phyloP scores from a whole-genome alignment of 2,888 invertebrate genomes.

The Galerucella pusilla region DNA sequence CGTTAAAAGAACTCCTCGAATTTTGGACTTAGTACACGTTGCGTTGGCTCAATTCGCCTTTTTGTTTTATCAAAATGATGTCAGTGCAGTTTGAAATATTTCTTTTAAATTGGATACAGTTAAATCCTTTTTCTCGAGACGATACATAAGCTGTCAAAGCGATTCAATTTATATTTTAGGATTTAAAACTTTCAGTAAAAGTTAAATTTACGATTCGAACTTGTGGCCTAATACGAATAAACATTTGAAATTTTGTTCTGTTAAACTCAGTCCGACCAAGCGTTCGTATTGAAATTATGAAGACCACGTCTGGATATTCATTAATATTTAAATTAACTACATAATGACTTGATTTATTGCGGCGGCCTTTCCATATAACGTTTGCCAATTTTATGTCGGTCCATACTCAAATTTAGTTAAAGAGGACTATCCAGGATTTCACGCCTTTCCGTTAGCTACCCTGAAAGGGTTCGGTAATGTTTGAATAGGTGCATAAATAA shows the following conservation, averaged over 20 bases:
- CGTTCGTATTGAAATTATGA: constrained; percentile 6
- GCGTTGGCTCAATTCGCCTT: constrained; percentile 10
- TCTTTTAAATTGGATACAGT: too few species aligned
- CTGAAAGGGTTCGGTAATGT: constrained; percentile 22
- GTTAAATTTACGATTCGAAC: too few species aligned
- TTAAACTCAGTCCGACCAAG: background rate
- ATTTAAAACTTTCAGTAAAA: too few species aligned
- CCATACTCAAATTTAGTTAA: constrained; percentile 32
- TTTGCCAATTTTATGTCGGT: constrained; percentile 36
- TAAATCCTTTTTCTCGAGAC: too few species aligned
- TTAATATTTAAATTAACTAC: constrained; percentile 33
- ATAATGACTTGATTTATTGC: constrained; percentile 40
- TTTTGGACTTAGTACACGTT: constrained; percentile 37
- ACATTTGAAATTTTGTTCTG: background rate
- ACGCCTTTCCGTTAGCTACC: constrained; percentile 29
- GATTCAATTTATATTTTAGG: too few species aligned
- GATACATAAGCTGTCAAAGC: too few species aligned
- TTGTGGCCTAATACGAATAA: background rate
- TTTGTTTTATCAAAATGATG: constrained; percentile 22
- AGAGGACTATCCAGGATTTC: constrained; percentile 23
- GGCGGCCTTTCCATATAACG: constrained; percentile 25
- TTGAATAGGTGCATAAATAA: constrained; percentile 34
- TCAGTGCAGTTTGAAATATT: background rate
- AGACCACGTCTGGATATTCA: constrained; percentile 30
- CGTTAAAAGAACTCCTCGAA: constrained; percentile 52